These are phyloP conservation scores for Teleiodes luculella DNA, from an alignment of 2,888 invertebrate genomes.

Conservation along the genomic window DNA sequence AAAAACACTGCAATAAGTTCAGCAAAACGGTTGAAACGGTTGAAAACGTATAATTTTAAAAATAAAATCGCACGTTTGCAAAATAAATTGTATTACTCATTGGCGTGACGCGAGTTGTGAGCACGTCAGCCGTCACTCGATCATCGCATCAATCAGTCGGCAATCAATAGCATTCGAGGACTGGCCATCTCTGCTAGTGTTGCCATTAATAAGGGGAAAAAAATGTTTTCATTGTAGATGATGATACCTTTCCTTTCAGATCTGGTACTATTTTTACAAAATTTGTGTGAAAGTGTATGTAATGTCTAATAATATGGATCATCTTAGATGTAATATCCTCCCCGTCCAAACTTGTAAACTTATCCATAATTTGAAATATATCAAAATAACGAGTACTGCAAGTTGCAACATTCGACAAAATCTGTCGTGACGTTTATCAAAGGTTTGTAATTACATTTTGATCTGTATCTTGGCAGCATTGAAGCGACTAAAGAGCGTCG, in stretches of 20 bases:
- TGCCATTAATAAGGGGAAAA: neutral
- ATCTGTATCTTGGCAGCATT: constrained; percentile 6
- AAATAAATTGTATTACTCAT: neutral
- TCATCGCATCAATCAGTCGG: constrained; percentile 47
- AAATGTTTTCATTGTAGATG: no score
- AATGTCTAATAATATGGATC: no score
- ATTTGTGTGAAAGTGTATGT: no score
- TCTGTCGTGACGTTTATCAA: neutral
- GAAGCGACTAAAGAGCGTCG: no score
- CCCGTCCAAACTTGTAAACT: no score
- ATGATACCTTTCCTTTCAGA: no score
- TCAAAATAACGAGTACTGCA: no score
- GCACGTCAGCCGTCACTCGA: constrained; percentile 58
- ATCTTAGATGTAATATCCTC: no score
- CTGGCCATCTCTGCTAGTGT: no score
- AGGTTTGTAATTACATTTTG: constrained; percentile 7
- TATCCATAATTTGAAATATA: neutral
- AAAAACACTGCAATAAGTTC: no score
- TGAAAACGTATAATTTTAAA: neutral
- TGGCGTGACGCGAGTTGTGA: constrained; percentile 23
- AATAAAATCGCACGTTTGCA: constrained; percentile 4
- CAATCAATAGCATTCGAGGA: constrained; percentile 24
- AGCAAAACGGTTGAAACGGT: no score
- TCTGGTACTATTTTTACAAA: no score
- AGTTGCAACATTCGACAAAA: neutral